Conservation (phyloP, 2,888 invertebrate genomes). For the Chrysodeixis includens region DNA sequence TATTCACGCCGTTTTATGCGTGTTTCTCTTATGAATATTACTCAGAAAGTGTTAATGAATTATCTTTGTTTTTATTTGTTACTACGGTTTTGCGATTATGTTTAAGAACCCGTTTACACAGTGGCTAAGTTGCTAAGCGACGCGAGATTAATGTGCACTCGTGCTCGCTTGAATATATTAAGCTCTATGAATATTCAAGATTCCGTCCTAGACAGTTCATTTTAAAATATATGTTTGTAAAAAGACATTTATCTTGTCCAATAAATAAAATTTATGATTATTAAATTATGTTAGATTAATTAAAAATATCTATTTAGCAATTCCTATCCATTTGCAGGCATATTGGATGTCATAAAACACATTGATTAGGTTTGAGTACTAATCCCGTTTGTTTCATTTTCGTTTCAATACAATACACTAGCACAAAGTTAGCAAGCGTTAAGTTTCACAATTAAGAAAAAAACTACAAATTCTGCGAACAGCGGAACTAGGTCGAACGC, state of each 20-base stretch:
- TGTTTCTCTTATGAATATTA: slow-evolving; percentile 28
- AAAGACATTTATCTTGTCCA: neutral
- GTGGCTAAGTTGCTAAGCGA: slow-evolving; percentile 5
- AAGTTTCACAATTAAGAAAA: slow-evolving; percentile 26
- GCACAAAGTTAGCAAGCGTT: neutral
- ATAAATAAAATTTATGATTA: too few relatives aligned
- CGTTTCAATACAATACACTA: neutral
- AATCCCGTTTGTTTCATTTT: neutral
- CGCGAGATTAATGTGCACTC: neutral
- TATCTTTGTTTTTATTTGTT: slow-evolving; percentile 8
- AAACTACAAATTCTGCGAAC: slow-evolving; percentile 28
- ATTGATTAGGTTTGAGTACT: too few relatives aligned
- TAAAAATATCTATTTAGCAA: too few relatives aligned
- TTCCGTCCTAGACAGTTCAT: neutral
- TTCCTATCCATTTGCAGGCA: too few relatives aligned
- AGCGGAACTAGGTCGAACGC: slow-evolving; percentile 22
- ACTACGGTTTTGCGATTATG: neutral
- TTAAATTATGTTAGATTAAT: too few relatives aligned
- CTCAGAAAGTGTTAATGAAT: neutral
- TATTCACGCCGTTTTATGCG: slow-evolving; percentile 27
- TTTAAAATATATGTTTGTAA: slow-evolving; percentile 1
- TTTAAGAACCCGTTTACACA: slow-evolving; percentile 7
- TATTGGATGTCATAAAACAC: too few relatives aligned
- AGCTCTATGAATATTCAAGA: neutral
- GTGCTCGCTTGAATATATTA: neutral